Base-by-base conservation (phyloP, 2,888 invertebrate genomes). In the Drosophila infuscata region DNA sequence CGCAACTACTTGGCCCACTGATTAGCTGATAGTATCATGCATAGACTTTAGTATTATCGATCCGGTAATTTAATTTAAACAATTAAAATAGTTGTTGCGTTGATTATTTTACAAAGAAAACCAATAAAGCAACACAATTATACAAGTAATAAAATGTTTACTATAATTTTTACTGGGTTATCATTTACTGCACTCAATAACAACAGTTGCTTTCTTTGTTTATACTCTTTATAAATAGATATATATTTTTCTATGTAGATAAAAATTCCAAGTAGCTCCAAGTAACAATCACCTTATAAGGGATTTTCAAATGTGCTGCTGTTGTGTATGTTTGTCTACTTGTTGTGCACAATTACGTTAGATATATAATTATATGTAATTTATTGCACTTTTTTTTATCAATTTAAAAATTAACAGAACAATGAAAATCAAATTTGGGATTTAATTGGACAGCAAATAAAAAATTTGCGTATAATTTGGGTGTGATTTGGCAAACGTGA, bases 1-100 rank as follows among this genome's bases (percentile, higher is more conserved):
- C 11, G 89, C 68, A 15, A 77, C 74, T 0, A 90, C 89, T 4
- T 68, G 52, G 32, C 83, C 83, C 15, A 33, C 17, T 9, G 33
- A 54, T 9, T 36, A 57, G 20, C 43, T 62, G 32, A 74, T 43
- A 30, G 12, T 30, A 11, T 11, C 4, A 12, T 15, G 29, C n/a
- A 59, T 33, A 20, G 33, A 38, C 46, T 20, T 25, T 35, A 9
- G 30, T 48, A 38, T 25, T 33, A 30, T 12, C 58, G 17, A 49
- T 54, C 20, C 9, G 15, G 12, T 12, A 12, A 29, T 51, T 48
- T 11, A 6, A 25, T 43, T 33, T 41, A 6, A 67, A 17, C 6
- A 52, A 32, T 36, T 3, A 5, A 12, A 53, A 41, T 61, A 77
- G 46, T 58, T 65, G 43, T 54, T 25, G 29, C 66, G 20, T 33